Percentiles rank a stretch among this genome's conserved stretches.
Evolutionary conservation across 2,888 invertebrate genomes (phyloP).

Genomic region (Octonoba sinensis): DNA sequence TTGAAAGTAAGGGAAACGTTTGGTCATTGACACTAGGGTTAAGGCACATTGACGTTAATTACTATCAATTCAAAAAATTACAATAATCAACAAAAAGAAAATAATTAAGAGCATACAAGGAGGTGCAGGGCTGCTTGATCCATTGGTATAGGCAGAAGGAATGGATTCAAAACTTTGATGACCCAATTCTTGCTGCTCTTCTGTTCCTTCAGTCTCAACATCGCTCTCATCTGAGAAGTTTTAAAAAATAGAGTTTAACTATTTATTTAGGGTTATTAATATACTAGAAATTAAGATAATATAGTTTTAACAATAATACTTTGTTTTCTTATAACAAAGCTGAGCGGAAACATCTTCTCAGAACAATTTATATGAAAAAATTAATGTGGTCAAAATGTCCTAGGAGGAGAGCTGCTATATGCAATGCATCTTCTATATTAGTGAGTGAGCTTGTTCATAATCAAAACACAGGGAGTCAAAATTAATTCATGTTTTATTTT

Average conservation of each 20-base stretch:
- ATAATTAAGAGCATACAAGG: slow-evolving; percentile 60
- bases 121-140: slow-evolving; percentile 75
- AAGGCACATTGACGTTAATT: too few relatives aligned
- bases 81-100: not conserved
- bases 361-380: not conserved
- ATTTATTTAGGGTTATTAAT: not conserved
- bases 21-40: too few relatives aligned
- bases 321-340: not conserved
- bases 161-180: slow-evolving; percentile 88
- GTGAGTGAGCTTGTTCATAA: too few relatives aligned
- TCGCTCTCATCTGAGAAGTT: slow-evolving; percentile 78
- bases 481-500: too few relatives aligned
- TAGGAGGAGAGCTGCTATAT: too few relatives aligned
- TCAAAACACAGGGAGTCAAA: too few relatives aligned
- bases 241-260: too few relatives aligned
- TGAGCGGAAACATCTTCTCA: not conserved
- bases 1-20: too few relatives aligned
- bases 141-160: slow-evolving; percentile 88
- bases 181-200: slow-evolving; percentile 74
- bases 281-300: not conserved
- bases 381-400: not conserved
- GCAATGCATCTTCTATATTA: too few relatives aligned
- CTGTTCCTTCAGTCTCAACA: slow-evolving; percentile 69
- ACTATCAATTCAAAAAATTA: too few relatives aligned
- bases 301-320: not conserved